These are phyloP conservation scores for Leptarthrus brevirostris DNA, from an alignment of 2,888 invertebrate species.

Conservation along the genomic window DNA sequence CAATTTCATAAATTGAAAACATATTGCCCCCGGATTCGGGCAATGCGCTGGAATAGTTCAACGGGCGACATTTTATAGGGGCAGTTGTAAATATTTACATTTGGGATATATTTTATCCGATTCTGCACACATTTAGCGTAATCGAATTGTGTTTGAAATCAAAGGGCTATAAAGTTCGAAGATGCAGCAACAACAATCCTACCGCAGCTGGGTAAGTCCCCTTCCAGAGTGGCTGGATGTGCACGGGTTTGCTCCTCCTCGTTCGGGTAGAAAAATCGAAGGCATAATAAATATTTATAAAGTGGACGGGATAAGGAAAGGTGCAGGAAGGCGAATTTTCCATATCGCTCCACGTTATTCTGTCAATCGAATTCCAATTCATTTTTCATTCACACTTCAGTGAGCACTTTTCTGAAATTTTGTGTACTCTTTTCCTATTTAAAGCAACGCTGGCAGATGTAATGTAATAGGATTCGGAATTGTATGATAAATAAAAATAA, in stretches of 20 bases:
- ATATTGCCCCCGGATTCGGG: slow-evolving; percentile 49
- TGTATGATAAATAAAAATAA: too few species aligned
- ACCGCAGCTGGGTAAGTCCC: neutral
- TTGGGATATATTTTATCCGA: slow-evolving; percentile 27
- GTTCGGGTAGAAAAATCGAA: neutral
- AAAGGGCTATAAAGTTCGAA: slow-evolving; percentile 44
- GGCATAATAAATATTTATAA: slow-evolving; percentile 44
- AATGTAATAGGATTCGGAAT: too few species aligned
- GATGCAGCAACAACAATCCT: neutral
- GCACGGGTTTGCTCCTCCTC: neutral
- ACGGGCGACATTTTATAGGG: slow-evolving; percentile 46
- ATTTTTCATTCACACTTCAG: slow-evolving; percentile 65
- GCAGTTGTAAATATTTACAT: slow-evolving; percentile 51
- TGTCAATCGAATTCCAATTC: slow-evolving; percentile 65
- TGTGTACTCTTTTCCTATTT: neutral
- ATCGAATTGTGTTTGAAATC: slow-evolving; percentile 45
- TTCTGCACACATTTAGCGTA: slow-evolving; percentile 34
- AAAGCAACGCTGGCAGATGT: too few species aligned
- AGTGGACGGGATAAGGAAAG: slow-evolving; percentile 32
- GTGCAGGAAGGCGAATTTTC: slow-evolving; percentile 21
- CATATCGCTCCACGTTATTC: slow-evolving; percentile 58
- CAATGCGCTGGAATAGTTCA: neutral
- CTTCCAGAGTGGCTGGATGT: neutral
- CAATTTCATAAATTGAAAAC: slow-evolving; percentile 54
- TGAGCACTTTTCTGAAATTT: slow-evolving; percentile 56